These are phyloP conservation scores for Hipposideros larvatus DNA, from an alignment of 2,797 vertebrate species.

Conservation along the genomic window DNA sequence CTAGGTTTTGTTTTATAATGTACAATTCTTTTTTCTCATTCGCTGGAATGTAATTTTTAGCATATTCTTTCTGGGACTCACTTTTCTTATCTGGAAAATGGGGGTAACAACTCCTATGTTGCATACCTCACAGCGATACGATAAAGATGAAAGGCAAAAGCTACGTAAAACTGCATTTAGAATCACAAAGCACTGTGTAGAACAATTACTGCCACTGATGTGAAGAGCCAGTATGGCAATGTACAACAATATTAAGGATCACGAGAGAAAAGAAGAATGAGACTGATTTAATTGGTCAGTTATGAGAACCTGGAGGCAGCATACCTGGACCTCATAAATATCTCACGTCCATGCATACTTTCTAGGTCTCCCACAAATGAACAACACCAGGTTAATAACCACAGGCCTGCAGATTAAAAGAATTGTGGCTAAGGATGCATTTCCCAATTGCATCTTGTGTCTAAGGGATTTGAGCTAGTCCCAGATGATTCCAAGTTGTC, in stretches of 20 bases:
- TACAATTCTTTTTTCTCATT: not conserved
- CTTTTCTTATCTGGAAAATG: slow-evolving; percentile 52
- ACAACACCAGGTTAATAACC: not conserved
- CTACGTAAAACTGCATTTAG: not conserved
- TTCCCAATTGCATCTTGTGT: not conserved
- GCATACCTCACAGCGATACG: not conserved
- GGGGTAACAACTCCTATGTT: not conserved
- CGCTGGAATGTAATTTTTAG: not conserved
- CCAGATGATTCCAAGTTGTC: not conserved
- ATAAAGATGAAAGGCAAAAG: not conserved
- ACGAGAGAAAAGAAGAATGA: not conserved
- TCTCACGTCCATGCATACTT: not conserved
- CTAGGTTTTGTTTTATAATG: not conserved
- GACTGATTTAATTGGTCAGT: not conserved
- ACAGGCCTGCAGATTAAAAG: not conserved
- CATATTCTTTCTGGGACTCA: not conserved
- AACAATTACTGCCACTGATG: not conserved
- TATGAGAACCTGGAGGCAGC: not conserved
- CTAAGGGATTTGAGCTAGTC: not conserved
- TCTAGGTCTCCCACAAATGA: not conserved
- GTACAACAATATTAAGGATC: not conserved
- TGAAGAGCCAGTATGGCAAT: not conserved
- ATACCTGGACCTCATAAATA: not conserved
- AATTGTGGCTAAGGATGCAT: not conserved
- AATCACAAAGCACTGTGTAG: not conserved